phyloP scores from a whole-genome alignment of 2,797 vertebrate species.

The Typhlichthys eigenmanni region DNA sequence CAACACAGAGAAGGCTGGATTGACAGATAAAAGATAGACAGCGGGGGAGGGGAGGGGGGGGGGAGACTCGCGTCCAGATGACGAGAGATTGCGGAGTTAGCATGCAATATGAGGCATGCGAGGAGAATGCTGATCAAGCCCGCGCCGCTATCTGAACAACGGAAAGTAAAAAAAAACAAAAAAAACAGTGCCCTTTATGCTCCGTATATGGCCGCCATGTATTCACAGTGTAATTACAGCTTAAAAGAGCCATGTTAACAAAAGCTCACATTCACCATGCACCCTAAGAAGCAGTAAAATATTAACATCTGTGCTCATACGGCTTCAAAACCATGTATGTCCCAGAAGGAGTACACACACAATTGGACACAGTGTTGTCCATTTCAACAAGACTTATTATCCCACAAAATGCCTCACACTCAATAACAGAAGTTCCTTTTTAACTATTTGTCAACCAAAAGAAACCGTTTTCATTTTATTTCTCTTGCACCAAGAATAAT shows the following conservation, averaged over 20 bases:
- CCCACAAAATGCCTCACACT: too few relatives aligned
- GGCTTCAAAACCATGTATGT: slow-evolving; percentile 51
- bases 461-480: too few relatives aligned
- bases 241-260: slow-evolving; percentile 65
- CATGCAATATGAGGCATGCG: slow-evolving; percentile 32
- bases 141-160: slow-evolving; percentile 16
- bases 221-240: slow-evolving; percentile 69
- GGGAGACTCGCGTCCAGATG: slow-evolving; percentile 37
- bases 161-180: slow-evolving; percentile 29
- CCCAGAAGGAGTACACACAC: slow-evolving; percentile 42
- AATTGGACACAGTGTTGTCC: not conserved
- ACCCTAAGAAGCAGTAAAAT: slow-evolving; percentile 48
- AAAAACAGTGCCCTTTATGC: slow-evolving; percentile 63
- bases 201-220: slow-evolving; percentile 20
- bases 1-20: slow-evolving; percentile 67
- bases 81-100: slow-evolving; percentile 58
- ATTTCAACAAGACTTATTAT: too few relatives aligned
- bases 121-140: slow-evolving; percentile 33
- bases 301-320: slow-evolving; percentile 52
- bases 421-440: too few relatives aligned
- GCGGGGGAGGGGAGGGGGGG: slow-evolving; percentile 59
- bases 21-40: slow-evolving; percentile 63
- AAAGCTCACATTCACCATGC: slow-evolving; percentile 61
- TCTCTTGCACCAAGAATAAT: too few relatives aligned
- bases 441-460: too few relatives aligned